Percentiles rank a stretch among this genome's conserved stretches.
phyloP scores from a whole-genome alignment of 2,113 vertebrate genomes.

The Otis tarda region DNA sequence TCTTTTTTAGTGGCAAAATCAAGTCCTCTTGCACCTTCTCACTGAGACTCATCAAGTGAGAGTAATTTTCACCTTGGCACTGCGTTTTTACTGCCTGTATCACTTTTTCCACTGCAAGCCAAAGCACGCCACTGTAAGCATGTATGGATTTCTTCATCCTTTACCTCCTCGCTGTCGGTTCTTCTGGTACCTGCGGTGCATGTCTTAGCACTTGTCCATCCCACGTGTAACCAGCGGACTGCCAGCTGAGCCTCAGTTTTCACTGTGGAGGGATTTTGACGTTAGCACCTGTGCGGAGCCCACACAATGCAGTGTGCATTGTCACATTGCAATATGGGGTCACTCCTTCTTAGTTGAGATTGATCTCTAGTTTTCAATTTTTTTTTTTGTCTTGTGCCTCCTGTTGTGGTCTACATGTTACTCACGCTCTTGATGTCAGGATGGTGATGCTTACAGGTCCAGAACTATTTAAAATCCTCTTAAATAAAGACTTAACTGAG shows the following conservation, averaged over 20 bases:
- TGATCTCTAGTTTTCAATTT: no score
- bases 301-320: neutral
- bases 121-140: neutral
- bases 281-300: neutral
- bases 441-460: neutral
- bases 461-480: neutral
- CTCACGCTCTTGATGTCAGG: rapidly evolving
- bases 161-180: neutral
- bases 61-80: neutral
- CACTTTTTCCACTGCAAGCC: neutral
- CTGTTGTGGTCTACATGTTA: neutral
- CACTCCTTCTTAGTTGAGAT: no score
- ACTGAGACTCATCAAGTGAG: neutral
- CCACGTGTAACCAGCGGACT: neutral
- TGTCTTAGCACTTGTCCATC: neutral
- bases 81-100: neutral
- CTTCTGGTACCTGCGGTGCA: neutral
- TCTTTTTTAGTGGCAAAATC: neutral
- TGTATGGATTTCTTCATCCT: neutral
- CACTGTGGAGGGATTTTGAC: no score
- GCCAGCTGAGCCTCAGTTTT: neutral
- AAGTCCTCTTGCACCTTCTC: neutral
- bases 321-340: no score
- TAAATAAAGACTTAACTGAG: neutral
- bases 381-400: neutral